phyloP scores from a whole-genome alignment of 2,888 invertebrate species.

The Nymphalis urticae region DNA sequence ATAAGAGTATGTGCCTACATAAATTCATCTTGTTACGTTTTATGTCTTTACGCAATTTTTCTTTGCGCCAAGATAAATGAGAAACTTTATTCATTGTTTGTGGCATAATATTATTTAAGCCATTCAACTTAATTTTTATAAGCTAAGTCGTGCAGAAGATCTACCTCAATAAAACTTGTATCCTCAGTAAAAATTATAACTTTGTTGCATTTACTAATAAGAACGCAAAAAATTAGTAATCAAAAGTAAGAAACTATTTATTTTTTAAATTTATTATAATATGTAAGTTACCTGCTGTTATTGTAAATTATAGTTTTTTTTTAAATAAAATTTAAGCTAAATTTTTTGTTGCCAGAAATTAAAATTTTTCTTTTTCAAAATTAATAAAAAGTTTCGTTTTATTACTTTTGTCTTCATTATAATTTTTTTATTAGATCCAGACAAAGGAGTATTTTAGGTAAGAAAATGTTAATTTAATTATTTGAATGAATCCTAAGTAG shows the following conservation, averaged over 20 bases:
- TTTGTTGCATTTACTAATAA: background rate
- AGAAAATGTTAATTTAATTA: background rate
- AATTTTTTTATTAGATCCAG: background rate
- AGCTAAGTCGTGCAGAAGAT: slow-evolving; percentile 8
- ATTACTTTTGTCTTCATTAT: background rate
- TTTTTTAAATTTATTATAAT: no score
- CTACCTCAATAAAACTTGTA: background rate
- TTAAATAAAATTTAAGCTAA: no score
- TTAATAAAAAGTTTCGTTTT: no score
- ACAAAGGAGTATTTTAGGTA: background rate
- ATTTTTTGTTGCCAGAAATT: no score
- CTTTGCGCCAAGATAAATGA: slow-evolving; percentile 43
- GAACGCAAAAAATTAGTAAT: background rate
- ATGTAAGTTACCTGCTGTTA: no score
- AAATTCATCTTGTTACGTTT: slow-evolving; percentile 4
- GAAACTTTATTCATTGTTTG: slow-evolving; percentile 42
- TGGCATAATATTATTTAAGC: slow-evolving; percentile 40
- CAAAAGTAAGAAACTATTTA: background rate
- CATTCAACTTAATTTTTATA: slow-evolving; percentile 29
- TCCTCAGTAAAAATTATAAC: background rate
- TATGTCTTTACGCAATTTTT: slow-evolving; percentile 31
- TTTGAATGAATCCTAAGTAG: no score
- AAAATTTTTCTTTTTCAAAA: no score
- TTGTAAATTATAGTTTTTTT: background rate
- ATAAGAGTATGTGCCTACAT: background rate